These are phyloP conservation scores for Eupithecia abbreviata DNA, from an alignment of 2,888 invertebrate species.

Conservation along the genomic window DNA sequence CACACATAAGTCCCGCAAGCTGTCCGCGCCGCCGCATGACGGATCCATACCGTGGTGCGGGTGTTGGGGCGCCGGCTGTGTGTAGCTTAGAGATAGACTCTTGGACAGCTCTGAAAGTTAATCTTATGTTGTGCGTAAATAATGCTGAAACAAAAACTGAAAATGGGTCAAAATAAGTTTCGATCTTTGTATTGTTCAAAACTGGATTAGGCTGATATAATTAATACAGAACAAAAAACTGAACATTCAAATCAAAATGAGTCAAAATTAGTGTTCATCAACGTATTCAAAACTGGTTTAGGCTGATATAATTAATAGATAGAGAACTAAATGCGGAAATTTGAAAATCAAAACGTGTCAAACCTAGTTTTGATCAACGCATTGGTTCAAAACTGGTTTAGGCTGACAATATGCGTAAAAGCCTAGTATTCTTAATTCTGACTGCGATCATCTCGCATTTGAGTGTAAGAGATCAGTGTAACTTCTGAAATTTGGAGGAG, in stretches of 20 bases:
- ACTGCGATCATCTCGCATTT: neutral
- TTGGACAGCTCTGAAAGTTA: neutral
- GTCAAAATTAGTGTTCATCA: neutral
- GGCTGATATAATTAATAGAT: no score
- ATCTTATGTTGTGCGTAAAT: neutral
- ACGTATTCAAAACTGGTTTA: neutral
- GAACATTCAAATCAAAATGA: neutral
- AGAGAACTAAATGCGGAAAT: no score
- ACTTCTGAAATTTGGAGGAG: neutral
- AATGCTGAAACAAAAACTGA: no score
- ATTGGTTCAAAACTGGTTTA: neutral
- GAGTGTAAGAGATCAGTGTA: neutral
- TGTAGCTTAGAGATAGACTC: slow-evolving; percentile 59
- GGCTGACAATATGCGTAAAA: no score
- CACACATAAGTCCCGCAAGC: slow-evolving; percentile 85
- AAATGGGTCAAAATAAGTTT: neutral
- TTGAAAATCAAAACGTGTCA: neutral
- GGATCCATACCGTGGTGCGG: slow-evolving; percentile 92
- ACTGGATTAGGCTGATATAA: no score
- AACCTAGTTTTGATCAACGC: neutral
- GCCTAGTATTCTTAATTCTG: no score
- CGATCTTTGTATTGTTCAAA: no score
- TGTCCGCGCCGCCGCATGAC: slow-evolving; percentile 82
- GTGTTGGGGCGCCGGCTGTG: slow-evolving; percentile 93
- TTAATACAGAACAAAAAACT: neutral